phyloP scores from a whole-genome alignment of 2,888 invertebrate species.

The Drosophila gaucha region DNA sequence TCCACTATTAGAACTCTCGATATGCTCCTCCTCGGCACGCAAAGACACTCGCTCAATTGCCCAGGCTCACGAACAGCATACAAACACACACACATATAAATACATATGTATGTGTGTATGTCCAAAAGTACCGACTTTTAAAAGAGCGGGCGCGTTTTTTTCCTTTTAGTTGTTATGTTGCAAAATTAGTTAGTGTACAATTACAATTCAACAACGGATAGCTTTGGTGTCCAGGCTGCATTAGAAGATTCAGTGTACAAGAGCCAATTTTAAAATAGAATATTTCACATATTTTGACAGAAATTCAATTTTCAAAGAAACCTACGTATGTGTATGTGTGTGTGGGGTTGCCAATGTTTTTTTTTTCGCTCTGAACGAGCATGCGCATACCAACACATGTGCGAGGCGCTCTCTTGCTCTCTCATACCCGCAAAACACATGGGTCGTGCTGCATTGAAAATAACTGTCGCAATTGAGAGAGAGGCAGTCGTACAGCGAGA shows the following conservation, averaged over 20 bases:
- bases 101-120: background rate
- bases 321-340: slow-evolving; percentile 27
- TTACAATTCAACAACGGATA: slow-evolving; percentile 18
- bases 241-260: slow-evolving; percentile 26
- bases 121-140: slow-evolving; percentile 33
- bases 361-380: slow-evolving; percentile 62
- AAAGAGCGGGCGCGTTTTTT: slow-evolving; percentile 56
- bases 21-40: slow-evolving; percentile 36
- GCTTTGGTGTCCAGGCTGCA: slow-evolving; percentile 13
- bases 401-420: slow-evolving; percentile 35
- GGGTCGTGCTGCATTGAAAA: slow-evolving; percentile 60
- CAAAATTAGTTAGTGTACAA: slow-evolving; percentile 29
- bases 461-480: slow-evolving; percentile 61
- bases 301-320: slow-evolving; percentile 40
- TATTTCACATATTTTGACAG: slow-evolving; percentile 47
- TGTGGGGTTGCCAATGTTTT: slow-evolving; percentile 63
- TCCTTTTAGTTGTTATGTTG: slow-evolving; percentile 20
- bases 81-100: slow-evolving; percentile 4
- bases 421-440: slow-evolving; percentile 50
- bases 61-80: slow-evolving; percentile 39
- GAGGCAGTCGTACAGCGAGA: slow-evolving; percentile 25
- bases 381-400: slow-evolving; percentile 69
- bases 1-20: slow-evolving; percentile 37
- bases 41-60: slow-evolving; percentile 32
- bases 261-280: slow-evolving; percentile 63